Conservation (phyloP, 2,888 invertebrate genomes). For the Rapana venosa region DNA sequence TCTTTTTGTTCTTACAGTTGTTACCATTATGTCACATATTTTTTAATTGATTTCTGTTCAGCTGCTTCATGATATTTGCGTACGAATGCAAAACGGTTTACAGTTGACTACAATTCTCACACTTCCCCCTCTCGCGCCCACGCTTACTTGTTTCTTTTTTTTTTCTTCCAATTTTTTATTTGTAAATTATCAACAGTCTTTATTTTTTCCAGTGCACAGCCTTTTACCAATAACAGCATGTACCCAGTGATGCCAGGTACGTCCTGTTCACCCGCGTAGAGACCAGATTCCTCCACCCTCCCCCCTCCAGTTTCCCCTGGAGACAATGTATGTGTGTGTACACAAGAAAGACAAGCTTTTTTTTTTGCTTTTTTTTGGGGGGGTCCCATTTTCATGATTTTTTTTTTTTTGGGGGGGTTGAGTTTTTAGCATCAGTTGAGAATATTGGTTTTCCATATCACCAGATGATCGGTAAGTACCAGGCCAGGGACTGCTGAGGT, state of each 20-base stretch:
- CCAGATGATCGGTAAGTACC: slow-evolving; percentile 23
- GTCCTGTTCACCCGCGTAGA: slow-evolving; percentile 13
- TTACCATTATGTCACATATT: no score
- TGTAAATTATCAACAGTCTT: not conserved
- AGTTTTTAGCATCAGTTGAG: slow-evolving; percentile 7
- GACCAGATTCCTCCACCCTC: not conserved
- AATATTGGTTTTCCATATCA: not conserved
- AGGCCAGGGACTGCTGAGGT: slow-evolving; percentile 18
- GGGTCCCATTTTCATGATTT: not conserved
- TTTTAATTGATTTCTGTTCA: no score
- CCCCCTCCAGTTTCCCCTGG: not conserved
- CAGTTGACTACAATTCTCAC: not conserved
- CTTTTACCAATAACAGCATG: not conserved
- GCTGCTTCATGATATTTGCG: not conserved
- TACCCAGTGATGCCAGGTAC: not conserved
- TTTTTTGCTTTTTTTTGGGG: not conserved
- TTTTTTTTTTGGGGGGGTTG: not conserved
- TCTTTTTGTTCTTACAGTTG: no score
- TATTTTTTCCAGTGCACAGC: slow-evolving; percentile 9
- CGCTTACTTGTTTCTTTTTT: not conserved
- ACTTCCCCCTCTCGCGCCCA: not conserved
- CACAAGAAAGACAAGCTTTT: slow-evolving; percentile 3
- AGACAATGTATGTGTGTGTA: slow-evolving; percentile 20
- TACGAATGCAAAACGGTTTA: slow-evolving; percentile 3
- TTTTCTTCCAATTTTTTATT: not conserved